These are phyloP conservation scores for Bombus huntii DNA, from an alignment of 1,140 invertebrate species.

Conservation along the genomic window DNA sequence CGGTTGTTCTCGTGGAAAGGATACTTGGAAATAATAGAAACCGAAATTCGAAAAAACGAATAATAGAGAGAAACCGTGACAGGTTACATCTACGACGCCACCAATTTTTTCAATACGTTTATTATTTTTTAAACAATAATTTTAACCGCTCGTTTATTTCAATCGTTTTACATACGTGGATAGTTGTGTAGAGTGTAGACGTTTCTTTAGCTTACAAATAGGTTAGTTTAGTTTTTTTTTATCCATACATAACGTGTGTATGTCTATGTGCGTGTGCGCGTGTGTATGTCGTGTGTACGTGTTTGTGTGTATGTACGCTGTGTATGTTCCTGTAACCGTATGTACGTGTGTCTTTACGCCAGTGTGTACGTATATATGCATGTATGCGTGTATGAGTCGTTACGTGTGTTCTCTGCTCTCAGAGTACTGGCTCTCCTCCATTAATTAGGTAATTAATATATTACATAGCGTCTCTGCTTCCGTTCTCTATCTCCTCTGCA, in stretches of 20 bases:
- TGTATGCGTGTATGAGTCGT: slow-evolving; percentile 40
- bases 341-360: slow-evolving; percentile 47
- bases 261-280: slow-evolving; percentile 62
- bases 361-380: slow-evolving; percentile 18
- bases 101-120: slow-evolving; percentile 69
- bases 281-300: slow-evolving; percentile 16
- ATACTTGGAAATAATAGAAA: neutral
- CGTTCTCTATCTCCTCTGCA: slow-evolving; percentile 49
- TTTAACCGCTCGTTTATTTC: slow-evolving; percentile 82
- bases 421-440: slow-evolving; percentile 75
- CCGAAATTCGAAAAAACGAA: neutral
- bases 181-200: slow-evolving; percentile 83
- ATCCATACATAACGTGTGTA: slow-evolving; percentile 77
- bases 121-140: slow-evolving; percentile 82
- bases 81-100: slow-evolving; percentile 28
- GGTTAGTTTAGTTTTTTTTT: slow-evolving; percentile 79
- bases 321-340: neutral
- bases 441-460: slow-evolving; percentile 79
- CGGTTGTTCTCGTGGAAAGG: neutral
- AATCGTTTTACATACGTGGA: slow-evolving; percentile 80
- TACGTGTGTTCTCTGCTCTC: slow-evolving; percentile 57
- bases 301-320: slow-evolving; percentile 50
- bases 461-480: slow-evolving; percentile 74
- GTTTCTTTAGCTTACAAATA: slow-evolving; percentile 83
- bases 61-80: neutral